Evolutionary conservation across 2,888 invertebrate genomes (phyloP).

Genomic region (Drosophila prostipennis): DNA sequence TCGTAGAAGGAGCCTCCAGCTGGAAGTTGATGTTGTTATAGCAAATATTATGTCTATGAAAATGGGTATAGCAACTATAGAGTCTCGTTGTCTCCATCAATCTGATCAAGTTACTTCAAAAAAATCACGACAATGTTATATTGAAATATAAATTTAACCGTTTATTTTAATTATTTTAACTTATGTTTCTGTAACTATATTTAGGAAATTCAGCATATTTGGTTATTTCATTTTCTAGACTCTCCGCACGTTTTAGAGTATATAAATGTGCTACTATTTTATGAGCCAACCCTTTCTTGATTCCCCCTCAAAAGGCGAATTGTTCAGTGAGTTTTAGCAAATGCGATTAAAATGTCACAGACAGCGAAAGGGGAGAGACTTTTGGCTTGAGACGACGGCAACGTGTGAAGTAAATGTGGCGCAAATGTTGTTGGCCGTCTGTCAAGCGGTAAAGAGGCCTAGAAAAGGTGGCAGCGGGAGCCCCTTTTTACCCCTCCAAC

Average conservation of each 20-base stretch:
- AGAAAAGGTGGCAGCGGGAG: conserved; percentile 21
- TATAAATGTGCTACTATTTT: conserved; percentile 1
- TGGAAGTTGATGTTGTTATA: conserved; percentile 11
- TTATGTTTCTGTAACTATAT: too few relatives aligned
- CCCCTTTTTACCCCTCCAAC: background rate
- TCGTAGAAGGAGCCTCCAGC: conserved; percentile 38
- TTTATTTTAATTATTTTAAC: too few relatives aligned
- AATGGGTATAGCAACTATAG: conserved; percentile 11
- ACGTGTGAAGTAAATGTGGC: conserved; percentile 74
- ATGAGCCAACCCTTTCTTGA: conserved; percentile 4
- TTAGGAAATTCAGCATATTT: too few relatives aligned
- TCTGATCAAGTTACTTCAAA: background rate
- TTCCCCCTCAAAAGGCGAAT: conserved; percentile 61
- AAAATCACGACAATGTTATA: too few relatives aligned
- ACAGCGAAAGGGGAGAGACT: conserved; percentile 59
- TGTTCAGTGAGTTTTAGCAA: conserved; percentile 83
- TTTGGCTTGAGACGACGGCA: conserved; percentile 58
- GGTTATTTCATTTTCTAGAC: background rate
- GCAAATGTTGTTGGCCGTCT: conserved; percentile 75
- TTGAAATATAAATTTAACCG: background rate
- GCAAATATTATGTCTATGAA: conserved; percentile 2
- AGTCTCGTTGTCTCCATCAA: background rate
- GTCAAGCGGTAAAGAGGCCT: conserved; percentile 48
- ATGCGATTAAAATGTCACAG: conserved; percentile 83
- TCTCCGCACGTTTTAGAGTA: conserved; percentile 9